A percentile compares a stretch with the other conserved stretches of the same genome.
Conservation (phyloP, 1,140 invertebrate genomes). For the Maniola jurtina region DNA sequence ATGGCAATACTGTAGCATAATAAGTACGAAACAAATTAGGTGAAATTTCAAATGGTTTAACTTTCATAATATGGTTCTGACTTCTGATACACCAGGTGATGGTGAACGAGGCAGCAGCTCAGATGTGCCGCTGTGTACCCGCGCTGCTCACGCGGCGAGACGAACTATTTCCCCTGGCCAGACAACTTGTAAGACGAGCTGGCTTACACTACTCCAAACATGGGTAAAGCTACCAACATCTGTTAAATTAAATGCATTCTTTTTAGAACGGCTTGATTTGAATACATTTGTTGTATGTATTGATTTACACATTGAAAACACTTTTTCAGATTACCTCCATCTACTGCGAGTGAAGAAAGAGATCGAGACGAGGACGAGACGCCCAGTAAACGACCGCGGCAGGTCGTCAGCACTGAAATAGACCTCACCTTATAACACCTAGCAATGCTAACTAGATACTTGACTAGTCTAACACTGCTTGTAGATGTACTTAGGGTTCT, state of each 20-base stretch:
- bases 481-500: neutral
- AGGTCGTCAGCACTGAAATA: conserved; percentile 69
- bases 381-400: conserved; percentile 66
- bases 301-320: neutral
- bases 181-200: conserved; percentile 95
- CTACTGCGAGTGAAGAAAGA: conserved; percentile 61
- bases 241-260: no score
- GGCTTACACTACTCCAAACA: conserved; percentile 93
- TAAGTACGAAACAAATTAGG: no score
- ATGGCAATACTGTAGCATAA: no score
- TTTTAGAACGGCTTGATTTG: no score
- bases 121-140: conserved; percentile 94
- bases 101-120: conserved; percentile 98
- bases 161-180: conserved; percentile 95
- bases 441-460: conserved; percentile 14
- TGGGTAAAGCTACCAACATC: conserved; percentile 40
- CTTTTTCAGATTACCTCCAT: conserved; percentile 62
- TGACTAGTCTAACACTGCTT: conserved; percentile 21
- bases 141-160: conserved; percentile 94
- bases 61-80: neutral
- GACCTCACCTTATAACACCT: conserved; percentile 58
- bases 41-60: no score
- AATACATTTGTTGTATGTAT: neutral
- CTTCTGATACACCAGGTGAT: conserved; percentile 82
- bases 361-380: conserved; percentile 71